Evolutionary conservation across 2,888 invertebrate genomes (phyloP).

Genomic region (Drosophila mettleri): DNA sequence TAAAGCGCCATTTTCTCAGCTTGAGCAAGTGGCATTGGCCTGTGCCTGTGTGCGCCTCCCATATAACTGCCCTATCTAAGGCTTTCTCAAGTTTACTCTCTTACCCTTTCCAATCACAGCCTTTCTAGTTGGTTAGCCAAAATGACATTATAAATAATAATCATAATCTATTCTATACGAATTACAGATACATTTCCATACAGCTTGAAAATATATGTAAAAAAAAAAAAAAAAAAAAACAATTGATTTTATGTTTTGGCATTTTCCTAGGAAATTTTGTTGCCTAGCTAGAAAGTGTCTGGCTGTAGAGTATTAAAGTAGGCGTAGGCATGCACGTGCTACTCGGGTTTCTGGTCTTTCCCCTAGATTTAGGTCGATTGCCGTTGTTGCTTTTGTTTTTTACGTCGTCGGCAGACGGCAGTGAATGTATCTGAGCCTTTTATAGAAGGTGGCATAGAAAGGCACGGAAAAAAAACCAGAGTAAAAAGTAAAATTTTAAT

Average conservation of each 20-base stretch:
- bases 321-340: background rate
- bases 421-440: slow-evolving; percentile 17
- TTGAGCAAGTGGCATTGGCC: slow-evolving; percentile 46
- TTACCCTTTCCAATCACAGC: slow-evolving; percentile 21
- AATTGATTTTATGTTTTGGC: background rate
- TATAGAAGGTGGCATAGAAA: slow-evolving; percentile 38
- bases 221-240: too few species aligned
- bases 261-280: background rate
- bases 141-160: background rate
- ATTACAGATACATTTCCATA: background rate
- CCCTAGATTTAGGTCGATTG: slow-evolving; percentile 51
- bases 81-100: slow-evolving; percentile 7
- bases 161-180: background rate
- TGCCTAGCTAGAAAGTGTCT: too few species aligned
- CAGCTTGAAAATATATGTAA: too few species aligned
- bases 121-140: background rate
- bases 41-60: slow-evolving; percentile 15
- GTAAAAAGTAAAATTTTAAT: slow-evolving; percentile 26
- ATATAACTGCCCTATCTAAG: slow-evolving; percentile 12
- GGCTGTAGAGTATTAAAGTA: slow-evolving; percentile 28
- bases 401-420: slow-evolving; percentile 45
- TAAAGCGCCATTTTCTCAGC: slow-evolving; percentile 45
- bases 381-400: slow-evolving; percentile 45
- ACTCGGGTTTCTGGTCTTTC: slow-evolving; percentile 8
- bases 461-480: background rate